Evolutionary conservation across 2,888 invertebrate genomes (phyloP), one percentile per base, ranked within the genome.

Genomic region (Clostera curtula): DNA sequence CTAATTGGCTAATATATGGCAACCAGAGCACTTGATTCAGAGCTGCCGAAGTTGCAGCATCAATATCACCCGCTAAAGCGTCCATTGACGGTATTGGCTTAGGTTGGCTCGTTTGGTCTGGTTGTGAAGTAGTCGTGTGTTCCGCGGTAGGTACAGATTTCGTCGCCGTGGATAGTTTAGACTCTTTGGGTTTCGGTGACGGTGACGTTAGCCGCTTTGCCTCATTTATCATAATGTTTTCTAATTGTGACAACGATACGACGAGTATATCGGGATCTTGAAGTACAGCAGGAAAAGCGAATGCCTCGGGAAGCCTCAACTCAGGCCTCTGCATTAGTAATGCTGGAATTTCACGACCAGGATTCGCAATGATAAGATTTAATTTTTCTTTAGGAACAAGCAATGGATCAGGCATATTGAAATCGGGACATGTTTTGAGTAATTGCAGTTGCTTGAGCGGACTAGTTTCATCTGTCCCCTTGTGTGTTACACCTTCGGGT

Each of bases 341-440:
- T 25, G 90, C 86, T 0, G 93, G 93, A 36, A 94, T 93, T 79
- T 93, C 93, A 26, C 85, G 86, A 1, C 87, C 91, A 0, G 94
- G 94, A 3, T 89, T 87, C 1, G 88, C 86, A 12, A 93, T 76
- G 17, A 94, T 88, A 10, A 87, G 86, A 26, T 89, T 89, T 24
- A 94, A 70, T 49, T 88, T 87, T 52, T 92, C 90, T 69, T 92
- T 90, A 25, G 94, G 94, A 36, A 94, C 89, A 34, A 94, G 68
- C 50, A 94, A 83, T 5, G 93, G 93, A 80, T 94, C 93, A 19
- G 93, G 93, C 56, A 94, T 88, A 60, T 89, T 87, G 54, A 90
- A 87, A 40, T 88, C 88, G 4, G 88, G 83, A 49, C 89, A 89
- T 24, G 85, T 82, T 35, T 91, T 85, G 12, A 94, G 76, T 55